Percentiles rank a stretch among this genome's conserved stretches.
Conservation (phyloP, 2,888 invertebrate species). For the Pollenia griseotomentosa region DNA sequence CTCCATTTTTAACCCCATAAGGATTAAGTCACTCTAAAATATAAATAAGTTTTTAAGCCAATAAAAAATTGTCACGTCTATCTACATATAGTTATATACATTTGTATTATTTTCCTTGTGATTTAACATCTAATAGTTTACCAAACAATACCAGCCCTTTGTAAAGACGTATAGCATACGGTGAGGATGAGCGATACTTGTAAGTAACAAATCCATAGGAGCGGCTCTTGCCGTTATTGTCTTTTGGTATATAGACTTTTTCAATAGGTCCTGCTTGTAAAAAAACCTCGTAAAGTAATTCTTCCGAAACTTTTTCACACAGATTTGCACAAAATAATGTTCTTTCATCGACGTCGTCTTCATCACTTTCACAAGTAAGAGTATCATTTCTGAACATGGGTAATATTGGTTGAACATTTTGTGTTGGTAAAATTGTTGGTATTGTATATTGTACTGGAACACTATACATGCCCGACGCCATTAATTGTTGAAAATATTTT, state of each 20-base stretch:
- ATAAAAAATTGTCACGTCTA: too few relatives aligned
- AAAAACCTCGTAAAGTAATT: constrained; percentile 92
- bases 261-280: constrained; percentile 90
- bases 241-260: constrained; percentile 90
- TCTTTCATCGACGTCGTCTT: constrained; percentile 86
- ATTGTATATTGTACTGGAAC: neutral
- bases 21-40: too few relatives aligned
- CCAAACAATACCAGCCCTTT: constrained; percentile 89
- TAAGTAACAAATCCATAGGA: constrained; percentile 92
- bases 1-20: too few relatives aligned
- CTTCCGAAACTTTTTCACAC: constrained; percentile 91
- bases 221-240: constrained; percentile 88
- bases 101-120: constrained; percentile 72
- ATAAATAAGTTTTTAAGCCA: too few relatives aligned
- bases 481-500: constrained; percentile 23
- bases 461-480: constrained; percentile 9
- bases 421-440: neutral
- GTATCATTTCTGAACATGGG: neutral
- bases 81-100: neutral
- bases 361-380: constrained; percentile 66
- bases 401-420: neutral
- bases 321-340: constrained; percentile 94
- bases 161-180: constrained; percentile 90
- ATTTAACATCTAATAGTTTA: constrained; percentile 85
- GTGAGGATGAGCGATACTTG: constrained; percentile 90